Conservation (phyloP, 2,888 invertebrate species). For the Nomada hirtipes region DNA sequence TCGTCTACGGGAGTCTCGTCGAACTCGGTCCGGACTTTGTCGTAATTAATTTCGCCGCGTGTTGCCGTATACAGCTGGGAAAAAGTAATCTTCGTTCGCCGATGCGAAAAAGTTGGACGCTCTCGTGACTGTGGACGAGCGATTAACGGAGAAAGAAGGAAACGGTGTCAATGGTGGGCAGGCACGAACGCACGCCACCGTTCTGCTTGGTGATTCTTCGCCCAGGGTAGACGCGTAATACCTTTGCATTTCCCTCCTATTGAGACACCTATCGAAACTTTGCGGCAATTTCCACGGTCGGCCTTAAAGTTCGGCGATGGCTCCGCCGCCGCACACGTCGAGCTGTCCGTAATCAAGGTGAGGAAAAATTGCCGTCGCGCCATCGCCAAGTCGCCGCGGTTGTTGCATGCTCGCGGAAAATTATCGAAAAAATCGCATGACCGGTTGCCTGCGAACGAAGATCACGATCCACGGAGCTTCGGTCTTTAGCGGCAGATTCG, state of each 20-base stretch:
- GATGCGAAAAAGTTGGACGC: conserved; percentile 47
- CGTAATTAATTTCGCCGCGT: conserved; percentile 56
- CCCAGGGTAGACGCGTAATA: not conserved
- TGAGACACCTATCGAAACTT: conserved; percentile 34
- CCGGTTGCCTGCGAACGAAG: conserved; percentile 42
- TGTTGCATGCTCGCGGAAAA: conserved; percentile 54
- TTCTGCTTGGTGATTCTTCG: conserved; percentile 28
- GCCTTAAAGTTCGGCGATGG: conserved; percentile 19
- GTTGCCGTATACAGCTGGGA: conserved; percentile 43
- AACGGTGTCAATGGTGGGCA: conserved; percentile 59
- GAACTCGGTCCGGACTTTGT: conserved; percentile 38
- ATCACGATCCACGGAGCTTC: conserved; percentile 23
- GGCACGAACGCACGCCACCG: conserved; percentile 42
- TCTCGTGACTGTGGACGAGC: conserved; percentile 53
- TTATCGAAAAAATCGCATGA: conserved; percentile 64
- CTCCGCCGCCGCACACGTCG: not conserved
- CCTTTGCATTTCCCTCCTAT: conserved; percentile 5
- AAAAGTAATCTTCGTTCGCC: conserved; percentile 56
- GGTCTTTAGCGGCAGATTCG: conserved; percentile 33
- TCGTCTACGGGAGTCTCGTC: conserved; percentile 8
- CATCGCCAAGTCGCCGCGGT: conserved; percentile 22
- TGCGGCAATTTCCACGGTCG: conserved; percentile 25
- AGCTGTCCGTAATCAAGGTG: not conserved
- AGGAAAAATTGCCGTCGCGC: conserved; percentile 32
- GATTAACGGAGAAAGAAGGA: conserved; percentile 54